These are phyloP conservation scores for Knipowitschia caucasica DNA, from an alignment of 2,797 vertebrate species.

Conservation along the genomic window DNA sequence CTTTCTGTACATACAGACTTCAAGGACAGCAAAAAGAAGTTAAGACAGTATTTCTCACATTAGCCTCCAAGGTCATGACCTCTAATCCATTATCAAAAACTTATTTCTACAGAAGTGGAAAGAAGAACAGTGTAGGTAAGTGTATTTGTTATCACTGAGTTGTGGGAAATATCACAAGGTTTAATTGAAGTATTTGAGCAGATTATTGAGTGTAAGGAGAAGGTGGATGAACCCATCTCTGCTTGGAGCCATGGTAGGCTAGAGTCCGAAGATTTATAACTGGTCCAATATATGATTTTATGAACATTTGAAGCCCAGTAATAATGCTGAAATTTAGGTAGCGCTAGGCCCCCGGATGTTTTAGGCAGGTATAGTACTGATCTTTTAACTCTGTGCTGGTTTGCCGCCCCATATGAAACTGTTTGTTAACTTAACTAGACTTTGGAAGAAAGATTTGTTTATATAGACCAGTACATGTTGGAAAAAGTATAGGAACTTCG, in stretches of 20 bases:
- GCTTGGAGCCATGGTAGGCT: neutral
- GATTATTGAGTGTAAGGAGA: neutral
- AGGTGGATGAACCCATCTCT: neutral
- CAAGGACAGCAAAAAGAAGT: too few species aligned
- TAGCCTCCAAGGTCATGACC: too few species aligned
- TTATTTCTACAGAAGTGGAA: neutral
- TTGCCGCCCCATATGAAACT: neutral
- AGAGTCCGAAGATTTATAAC: neutral
- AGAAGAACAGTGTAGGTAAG: neutral
- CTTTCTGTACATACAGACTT: too few species aligned
- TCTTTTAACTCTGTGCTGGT: neutral
- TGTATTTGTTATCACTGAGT: neutral
- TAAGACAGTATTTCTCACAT: too few species aligned
- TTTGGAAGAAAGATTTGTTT: neutral
- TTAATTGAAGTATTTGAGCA: neutral
- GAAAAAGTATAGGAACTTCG: neutral
- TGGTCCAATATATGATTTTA: neutral
- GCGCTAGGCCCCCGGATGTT: neutral
- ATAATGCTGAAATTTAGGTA: neutral
- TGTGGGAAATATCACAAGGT: neutral
- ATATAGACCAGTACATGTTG: neutral
- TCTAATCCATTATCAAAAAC: too few species aligned
- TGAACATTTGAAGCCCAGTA: neutral
- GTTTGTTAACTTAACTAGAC: neutral
- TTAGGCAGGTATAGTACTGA: neutral